Evolutionary conservation across 1,140 invertebrate species (phyloP).

Genomic region (Brachystomella parvula): DNA sequence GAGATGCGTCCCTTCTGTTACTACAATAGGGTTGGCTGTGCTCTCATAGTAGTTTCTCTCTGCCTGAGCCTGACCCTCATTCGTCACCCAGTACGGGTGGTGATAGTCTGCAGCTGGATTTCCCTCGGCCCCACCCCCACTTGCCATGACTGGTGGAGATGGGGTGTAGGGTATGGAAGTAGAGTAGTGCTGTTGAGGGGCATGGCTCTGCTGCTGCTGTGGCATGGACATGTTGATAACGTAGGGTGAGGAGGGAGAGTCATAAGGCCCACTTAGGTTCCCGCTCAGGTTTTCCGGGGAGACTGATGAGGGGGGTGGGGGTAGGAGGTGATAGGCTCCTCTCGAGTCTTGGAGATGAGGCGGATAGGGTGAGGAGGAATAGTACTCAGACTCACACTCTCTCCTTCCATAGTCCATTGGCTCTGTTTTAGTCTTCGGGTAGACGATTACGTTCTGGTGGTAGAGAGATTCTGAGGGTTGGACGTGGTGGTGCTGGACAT

Average conservation of each 20-base stretch:
- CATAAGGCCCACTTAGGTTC: not conserved
- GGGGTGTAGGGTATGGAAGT: too few species aligned
- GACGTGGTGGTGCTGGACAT: not conserved
- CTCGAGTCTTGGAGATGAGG: too few species aligned
- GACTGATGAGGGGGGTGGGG: not conserved
- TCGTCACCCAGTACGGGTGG: not conserved
- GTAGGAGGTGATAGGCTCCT: not conserved
- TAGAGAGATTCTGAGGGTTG: constrained; percentile 4
- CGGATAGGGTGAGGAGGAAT: too few species aligned
- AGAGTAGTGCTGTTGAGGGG: not conserved
- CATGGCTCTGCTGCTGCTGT: not conserved
- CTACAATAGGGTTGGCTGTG: too few species aligned
- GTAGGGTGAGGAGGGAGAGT: not conserved
- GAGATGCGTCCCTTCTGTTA: not conserved
- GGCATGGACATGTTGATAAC: not conserved
- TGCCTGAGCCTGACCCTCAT: too few species aligned
- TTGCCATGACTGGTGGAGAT: not conserved
- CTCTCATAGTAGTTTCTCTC: too few species aligned
- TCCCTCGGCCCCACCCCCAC: not conserved
- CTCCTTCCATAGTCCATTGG: not conserved
- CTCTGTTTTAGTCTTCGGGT: constrained; percentile 31
- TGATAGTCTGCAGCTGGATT: too few species aligned
- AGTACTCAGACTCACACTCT: too few species aligned
- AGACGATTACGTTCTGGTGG: constrained; percentile 37
- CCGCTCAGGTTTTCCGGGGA: constrained; percentile 1